Conservation (phyloP, 1,140 invertebrate genomes). For the Holcopasites calliopsidis region DNA sequence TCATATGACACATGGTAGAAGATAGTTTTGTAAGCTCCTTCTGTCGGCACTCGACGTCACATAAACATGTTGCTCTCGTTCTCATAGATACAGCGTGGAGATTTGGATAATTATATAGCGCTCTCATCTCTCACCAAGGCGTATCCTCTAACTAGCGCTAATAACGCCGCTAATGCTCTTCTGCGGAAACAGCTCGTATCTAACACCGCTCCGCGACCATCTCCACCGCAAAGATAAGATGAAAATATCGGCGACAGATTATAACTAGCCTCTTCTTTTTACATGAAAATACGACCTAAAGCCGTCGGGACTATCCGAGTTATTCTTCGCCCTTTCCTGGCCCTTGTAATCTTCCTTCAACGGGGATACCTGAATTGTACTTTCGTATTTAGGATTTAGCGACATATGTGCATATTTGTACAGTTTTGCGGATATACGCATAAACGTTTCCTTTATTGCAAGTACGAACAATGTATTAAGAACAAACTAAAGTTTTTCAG, state of each 20-base stretch:
- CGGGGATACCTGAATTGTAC: background rate
- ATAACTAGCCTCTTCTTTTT: slow-evolving; percentile 23
- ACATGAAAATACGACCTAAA: slow-evolving; percentile 8
- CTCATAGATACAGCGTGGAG: slow-evolving; percentile 38
- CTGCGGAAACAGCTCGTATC: slow-evolving; percentile 69
- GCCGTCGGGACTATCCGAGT: background rate
- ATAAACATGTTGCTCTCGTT: slow-evolving; percentile 66
- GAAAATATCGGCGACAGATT: slow-evolving; percentile 41
- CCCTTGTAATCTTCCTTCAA: background rate
- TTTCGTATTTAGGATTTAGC: background rate
- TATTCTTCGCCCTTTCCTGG: background rate
- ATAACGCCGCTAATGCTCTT: slow-evolving; percentile 74
- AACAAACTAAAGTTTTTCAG: no score
- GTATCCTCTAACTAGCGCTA: slow-evolving; percentile 73
- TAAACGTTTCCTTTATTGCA: no score
- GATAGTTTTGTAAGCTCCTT: slow-evolving; percentile 37
- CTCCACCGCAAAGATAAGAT: slow-evolving; percentile 49
- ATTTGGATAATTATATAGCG: slow-evolving; percentile 70
- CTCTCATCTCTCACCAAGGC: slow-evolving; percentile 67
- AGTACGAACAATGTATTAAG: no score
- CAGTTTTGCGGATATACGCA: no score
- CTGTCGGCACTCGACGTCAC: slow-evolving; percentile 59
- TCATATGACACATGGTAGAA: slow-evolving; percentile 46
- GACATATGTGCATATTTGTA: background rate
- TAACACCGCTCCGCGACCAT: slow-evolving; percentile 55